Evolutionary conservation across 2,888 invertebrate species (phyloP).

Genomic region (Drosophila leonis): DNA sequence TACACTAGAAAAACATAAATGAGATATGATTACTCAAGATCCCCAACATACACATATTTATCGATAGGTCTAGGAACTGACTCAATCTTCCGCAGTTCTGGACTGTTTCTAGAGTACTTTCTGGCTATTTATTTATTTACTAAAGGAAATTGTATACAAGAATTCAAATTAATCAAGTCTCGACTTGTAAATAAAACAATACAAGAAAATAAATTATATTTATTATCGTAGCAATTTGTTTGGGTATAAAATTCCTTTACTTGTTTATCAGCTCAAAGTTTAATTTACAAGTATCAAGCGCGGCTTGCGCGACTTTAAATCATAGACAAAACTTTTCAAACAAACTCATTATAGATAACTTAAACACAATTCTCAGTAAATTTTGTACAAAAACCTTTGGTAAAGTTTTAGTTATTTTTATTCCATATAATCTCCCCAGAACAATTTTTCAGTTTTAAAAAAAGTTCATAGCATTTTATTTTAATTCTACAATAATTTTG

Average conservation of each 20-base stretch:
- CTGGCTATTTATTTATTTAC: neutral
- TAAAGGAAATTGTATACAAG: neutral
- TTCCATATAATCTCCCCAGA: too few relatives aligned
- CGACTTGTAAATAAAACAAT: neutral
- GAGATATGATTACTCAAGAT: too few relatives aligned
- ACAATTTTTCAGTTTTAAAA: too few relatives aligned
- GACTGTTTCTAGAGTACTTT: neutral
- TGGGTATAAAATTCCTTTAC: neutral
- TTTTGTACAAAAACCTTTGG: too few relatives aligned
- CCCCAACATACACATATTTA: too few relatives aligned
- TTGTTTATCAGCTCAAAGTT: neutral
- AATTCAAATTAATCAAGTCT: neutral
- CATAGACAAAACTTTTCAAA: too few relatives aligned
- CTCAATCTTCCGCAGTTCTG: neutral
- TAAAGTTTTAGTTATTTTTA: too few relatives aligned
- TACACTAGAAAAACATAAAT: neutral
- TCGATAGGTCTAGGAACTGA: too few relatives aligned
- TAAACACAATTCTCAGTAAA: too few relatives aligned
- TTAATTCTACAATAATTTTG: too few relatives aligned
- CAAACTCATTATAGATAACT: too few relatives aligned
- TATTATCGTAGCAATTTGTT: neutral
- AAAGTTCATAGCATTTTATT: too few relatives aligned
- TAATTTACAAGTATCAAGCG: neutral
- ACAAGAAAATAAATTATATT: neutral
- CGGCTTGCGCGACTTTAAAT: neutral